A percentile compares a stretch with the other conserved stretches of the same genome.
Conservation (phyloP, 2,797 vertebrate genomes). For the Synanceia verrucosa region DNA sequence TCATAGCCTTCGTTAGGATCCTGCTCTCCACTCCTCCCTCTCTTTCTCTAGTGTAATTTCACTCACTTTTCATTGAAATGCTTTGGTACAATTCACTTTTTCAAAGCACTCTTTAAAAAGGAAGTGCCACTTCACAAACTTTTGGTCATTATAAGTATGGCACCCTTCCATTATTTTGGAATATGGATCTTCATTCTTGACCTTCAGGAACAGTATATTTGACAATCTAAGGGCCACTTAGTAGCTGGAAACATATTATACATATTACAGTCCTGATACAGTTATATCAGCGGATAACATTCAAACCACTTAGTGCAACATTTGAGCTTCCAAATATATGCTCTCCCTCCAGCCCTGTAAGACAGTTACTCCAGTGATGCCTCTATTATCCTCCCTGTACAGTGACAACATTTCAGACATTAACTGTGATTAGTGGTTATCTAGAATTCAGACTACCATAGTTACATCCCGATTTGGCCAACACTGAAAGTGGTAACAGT, state of each 20-base stretch:
- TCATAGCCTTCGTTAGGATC: conserved; percentile 5
- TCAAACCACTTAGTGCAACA: too few species aligned
- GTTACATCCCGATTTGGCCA: too few species aligned
- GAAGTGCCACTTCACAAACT: background rate
- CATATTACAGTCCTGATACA: background rate
- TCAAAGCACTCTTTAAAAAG: background rate
- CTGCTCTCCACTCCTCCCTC: background rate
- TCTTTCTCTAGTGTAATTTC: background rate
- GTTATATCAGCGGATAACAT: background rate
- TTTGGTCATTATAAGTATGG: background rate
- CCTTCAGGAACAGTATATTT: background rate
- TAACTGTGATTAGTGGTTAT: background rate
- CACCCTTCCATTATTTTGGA: background rate
- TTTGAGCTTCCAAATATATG: too few species aligned
- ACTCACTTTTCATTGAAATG: background rate
- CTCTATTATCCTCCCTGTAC: background rate
- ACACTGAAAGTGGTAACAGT: too few species aligned
- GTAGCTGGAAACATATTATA: too few species aligned
- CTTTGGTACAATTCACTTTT: background rate
- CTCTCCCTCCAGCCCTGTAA: too few species aligned
- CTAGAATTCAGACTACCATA: too few species aligned
- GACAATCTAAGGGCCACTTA: background rate
- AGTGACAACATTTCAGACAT: background rate
- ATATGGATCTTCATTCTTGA: background rate
- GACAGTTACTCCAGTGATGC: too few species aligned